Evolutionary conservation across 92 coral and sea anemone genomes (phyloP).

Genomic region (Zoanthus sansibaricus): DNA sequence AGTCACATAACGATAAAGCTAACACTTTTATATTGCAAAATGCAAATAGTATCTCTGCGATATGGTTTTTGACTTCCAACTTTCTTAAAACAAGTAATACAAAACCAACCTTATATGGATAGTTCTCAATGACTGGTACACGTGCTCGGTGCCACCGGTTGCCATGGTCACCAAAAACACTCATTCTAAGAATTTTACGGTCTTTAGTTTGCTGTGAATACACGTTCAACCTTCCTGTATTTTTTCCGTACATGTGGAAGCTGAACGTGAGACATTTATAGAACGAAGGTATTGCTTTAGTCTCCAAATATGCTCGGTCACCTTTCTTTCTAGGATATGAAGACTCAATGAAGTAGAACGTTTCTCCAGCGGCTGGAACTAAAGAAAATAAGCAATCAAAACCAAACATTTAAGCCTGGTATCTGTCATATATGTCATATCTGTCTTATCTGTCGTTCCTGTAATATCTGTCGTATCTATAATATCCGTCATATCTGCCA

Average conservation of each 20-base stretch:
- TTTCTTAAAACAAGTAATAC: too few species aligned
- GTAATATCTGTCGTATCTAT: too few species aligned
- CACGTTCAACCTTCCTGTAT: conserved; percentile 80
- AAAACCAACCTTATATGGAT: conserved; percentile 59
- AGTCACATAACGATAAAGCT: too few species aligned
- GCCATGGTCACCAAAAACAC: conserved; percentile 73
- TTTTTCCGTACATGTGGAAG: conserved; percentile 74
- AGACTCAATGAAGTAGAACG: conserved; percentile 25
- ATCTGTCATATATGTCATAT: too few species aligned
- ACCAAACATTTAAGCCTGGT: too few species aligned
- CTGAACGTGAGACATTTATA: conserved; percentile 72
- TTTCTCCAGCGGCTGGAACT: not conserved
- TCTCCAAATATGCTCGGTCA: conserved; percentile 23
- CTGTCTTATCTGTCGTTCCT: too few species aligned
- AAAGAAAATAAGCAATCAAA: too few species aligned
- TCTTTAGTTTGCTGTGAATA: conserved; percentile 40
- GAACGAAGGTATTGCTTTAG: conserved; percentile 37
- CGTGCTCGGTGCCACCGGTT: conserved; percentile 59
- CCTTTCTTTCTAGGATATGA: conserved; percentile 22
- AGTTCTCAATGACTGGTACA: conserved; percentile 44
- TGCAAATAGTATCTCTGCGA: too few species aligned
- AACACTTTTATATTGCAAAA: too few species aligned
- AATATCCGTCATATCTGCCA: too few species aligned
- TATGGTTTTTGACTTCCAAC: too few species aligned
- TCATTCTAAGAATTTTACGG: conserved; percentile 65